These are phyloP conservation scores for Antennarius maculatus DNA, from an alignment of 2,797 vertebrate genomes.

Conservation along the genomic window DNA sequence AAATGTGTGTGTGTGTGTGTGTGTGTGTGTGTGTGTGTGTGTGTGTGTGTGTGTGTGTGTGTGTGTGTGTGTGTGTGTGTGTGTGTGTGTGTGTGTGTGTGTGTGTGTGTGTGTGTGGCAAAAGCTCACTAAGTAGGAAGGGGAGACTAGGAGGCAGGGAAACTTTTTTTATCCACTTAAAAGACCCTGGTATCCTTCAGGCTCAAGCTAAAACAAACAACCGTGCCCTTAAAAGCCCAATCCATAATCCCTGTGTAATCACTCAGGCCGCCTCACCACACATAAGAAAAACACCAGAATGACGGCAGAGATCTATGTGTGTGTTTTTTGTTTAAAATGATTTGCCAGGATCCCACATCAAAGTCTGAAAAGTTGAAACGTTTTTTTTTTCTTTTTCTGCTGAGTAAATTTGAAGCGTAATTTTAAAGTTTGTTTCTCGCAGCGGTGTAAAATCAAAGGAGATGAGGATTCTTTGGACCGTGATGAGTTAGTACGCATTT, in stretches of 20 bases:
- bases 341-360: conserved; percentile 40
- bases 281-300: conserved; percentile 47
- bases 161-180: conserved; percentile 42
- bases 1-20: not conserved
- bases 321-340: conserved; percentile 27
- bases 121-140: no score
- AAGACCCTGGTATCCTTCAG: conserved; percentile 60
- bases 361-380: conserved; percentile 14
- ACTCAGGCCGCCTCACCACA: conserved; percentile 38
- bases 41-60: not conserved
- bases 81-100: not conserved
- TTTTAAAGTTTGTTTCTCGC: conserved; percentile 15
- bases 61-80: not conserved
- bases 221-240: conserved; percentile 58
- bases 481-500: not conserved
- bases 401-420: conserved; percentile 8
- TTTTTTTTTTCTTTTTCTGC: conserved; percentile 13
- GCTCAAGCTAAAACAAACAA: conserved; percentile 71
- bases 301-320: conserved; percentile 8
- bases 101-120: not conserved
- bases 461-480: conserved; percentile 8
- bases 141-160: conserved; percentile 6
- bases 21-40: not conserved
- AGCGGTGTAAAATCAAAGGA: conserved; percentile 24
- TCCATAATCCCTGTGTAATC: conserved; percentile 66